Base-by-base conservation (phyloP, 2,113 vertebrate species). In the Petrocephalus microphthalmus region DNA sequence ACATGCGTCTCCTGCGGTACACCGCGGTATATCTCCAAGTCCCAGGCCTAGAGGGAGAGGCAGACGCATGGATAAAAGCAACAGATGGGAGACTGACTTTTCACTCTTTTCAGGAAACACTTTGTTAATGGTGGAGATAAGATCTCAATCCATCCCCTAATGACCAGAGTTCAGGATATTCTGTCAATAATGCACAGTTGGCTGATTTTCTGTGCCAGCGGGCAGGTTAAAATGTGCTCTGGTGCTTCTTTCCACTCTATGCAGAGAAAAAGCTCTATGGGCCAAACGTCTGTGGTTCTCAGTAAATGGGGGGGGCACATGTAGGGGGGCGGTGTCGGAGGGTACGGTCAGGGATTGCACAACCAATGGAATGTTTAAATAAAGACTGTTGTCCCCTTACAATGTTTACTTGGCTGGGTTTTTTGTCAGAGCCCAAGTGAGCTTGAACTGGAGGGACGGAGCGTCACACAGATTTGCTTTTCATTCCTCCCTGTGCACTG, bases 291-390 rank as follows among this genome's bases (percentile, higher is more conserved):
- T 56, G 85, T 56, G 85, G 81, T 83, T 83, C 29, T 33, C 6
- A 20, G 84, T 64, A 64, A 64, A 49, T 6, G 81, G 33, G 83
- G 47, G 82, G 47, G 53, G 45, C 20, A n/a, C 33, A 78, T 15
- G n/a, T 45, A 2, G n/a, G 83, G 83, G 83, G 7, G 84, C 10
- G 17, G 52, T 85, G 51, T 4, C 47, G 8, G 84, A 51, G 29
- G 42, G 56, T 25, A 19, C 22, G 86, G 2, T 20, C 42, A 49
- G 57, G 29, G 85, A 86, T 87, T 87, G 22, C 57, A 87, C 86
- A 87, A 67, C 86, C 60, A 60, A 42, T 29, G 57, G 33, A 20
- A 67, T 67, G 86, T 49, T 71, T 87, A 64, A 67, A 87, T 67
- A 51, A 71, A 67, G 56, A 67, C 60, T 33, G 57, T 87, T 64